These are phyloP conservation scores for Lordiphosa stackelbergi DNA, from an alignment of 1,140 invertebrate species.

Conservation along the genomic window DNA sequence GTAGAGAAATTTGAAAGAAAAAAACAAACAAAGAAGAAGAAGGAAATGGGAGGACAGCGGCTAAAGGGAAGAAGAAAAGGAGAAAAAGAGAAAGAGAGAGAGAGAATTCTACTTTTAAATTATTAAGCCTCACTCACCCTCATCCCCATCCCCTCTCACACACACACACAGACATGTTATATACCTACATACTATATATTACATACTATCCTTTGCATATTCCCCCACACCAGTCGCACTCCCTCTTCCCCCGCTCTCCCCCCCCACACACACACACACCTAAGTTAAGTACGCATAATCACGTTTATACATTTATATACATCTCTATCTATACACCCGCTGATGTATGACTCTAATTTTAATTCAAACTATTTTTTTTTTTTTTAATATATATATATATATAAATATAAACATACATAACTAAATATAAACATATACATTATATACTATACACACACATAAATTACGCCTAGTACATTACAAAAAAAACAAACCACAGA, in stretches of 20 bases:
- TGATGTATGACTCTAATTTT: constrained; percentile 30
- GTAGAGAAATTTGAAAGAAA: constrained; percentile 25
- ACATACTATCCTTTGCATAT: constrained; percentile 13
- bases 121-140: constrained; percentile 20
- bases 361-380: constrained; percentile 39
- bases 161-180: constrained; percentile 9
- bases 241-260: too few relatives aligned
- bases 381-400: constrained; percentile 29
- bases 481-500: constrained; percentile 16
- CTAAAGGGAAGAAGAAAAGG: neutral
- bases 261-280: constrained; percentile 17
- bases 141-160: neutral
- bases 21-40: neutral
- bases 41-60: constrained; percentile 17
- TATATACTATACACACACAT: constrained; percentile 60
- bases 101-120: constrained; percentile 30
- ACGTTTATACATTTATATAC: constrained; percentile 23
- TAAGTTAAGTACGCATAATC: constrained; percentile 44
- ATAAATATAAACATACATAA: constrained; percentile 18
- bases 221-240: neutral
- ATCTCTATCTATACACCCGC: constrained; percentile 9
- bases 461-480: constrained; percentile 58
- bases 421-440: constrained; percentile 28
- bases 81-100: neutral
- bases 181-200: constrained; percentile 14